Evolutionary conservation across 2,888 invertebrate species (phyloP), one percentile per base, ranked within the genome.

Genomic region (Noctuana brunneofusca): DNA sequence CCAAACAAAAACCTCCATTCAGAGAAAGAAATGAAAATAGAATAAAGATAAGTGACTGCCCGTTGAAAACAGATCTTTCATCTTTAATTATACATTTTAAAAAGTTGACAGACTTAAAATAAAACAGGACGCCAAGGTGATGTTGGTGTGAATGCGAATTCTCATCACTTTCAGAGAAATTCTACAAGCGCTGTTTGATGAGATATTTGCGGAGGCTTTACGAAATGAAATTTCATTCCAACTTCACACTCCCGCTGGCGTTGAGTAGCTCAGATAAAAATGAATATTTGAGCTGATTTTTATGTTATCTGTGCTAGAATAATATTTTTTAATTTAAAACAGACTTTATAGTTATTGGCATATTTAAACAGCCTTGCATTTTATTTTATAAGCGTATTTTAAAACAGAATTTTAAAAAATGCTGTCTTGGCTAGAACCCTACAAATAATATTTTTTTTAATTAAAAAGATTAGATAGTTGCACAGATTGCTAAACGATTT

Each of bases 31-130:
- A 48, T 20, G 32, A 35, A 22, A 57, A 48, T 57, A 32, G 22
- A 48, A 18, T 46, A 48, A 35, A 35, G 49, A 58, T 35, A 49
- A 38, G 49, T 49, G 49, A 58, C 11, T 58, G 8, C 5, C 5
- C 54, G 16, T 27, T 20, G 43, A 49, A 35, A 58, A 58, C 49
- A 38, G 14, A 22, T 16, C 32, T 35, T 35, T 35, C 56, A 46
- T 30, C 41, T 58, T 58, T 52, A 58, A 58, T 58, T 58, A 58
- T 58, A 27, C 38, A 32, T 41, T 52, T 50, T 58, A 52, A 41
- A 48, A 58, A 52, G n/a, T 41, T 52, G 49, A 38, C 49, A 20
- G 41, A 58, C 30, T 50, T 38, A 58, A 48, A 41, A 41, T 58
- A 58, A 41, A 48, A n/a, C 48, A n/a, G 48, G 48, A 48, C n/a